A percentile compares a stretch with the other conserved stretches of the same genome.
Conservation (phyloP, 2,113 vertebrate genomes). For the Colaptes auratus region DNA sequence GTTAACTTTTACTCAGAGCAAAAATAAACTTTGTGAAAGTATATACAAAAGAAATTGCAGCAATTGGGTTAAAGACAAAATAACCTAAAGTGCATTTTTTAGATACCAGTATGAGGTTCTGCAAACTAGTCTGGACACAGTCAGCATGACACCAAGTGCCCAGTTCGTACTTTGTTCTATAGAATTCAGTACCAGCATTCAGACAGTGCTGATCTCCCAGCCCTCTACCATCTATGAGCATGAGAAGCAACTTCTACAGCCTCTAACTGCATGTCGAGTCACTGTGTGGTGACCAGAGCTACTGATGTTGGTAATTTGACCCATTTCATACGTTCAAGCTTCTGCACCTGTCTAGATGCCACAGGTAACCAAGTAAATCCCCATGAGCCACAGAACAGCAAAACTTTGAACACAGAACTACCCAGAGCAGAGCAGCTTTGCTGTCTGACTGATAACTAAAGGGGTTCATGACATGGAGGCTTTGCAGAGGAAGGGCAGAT, state of each 20-base stretch:
- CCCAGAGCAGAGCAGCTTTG: background rate
- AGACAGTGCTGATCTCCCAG: background rate
- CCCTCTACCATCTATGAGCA: background rate
- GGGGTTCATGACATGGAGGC: background rate
- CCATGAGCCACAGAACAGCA: background rate
- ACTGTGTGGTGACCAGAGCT: background rate
- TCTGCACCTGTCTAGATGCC: background rate
- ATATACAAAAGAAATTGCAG: conserved; percentile 83
- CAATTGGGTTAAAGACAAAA: conserved; percentile 82
- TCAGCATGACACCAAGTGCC: conserved; percentile 66
- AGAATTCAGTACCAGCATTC: conserved; percentile 57
- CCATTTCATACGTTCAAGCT: background rate
- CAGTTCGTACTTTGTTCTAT: conserved; percentile 19
- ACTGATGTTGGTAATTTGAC: background rate
- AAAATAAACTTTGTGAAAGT: conserved; percentile 83
- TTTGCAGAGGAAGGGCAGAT: background rate
- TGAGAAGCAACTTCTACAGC: background rate
- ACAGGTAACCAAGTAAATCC: background rate
- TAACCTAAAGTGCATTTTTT: conserved; percentile 84
- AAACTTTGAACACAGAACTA: background rate
- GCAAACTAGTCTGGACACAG: conserved; percentile 72
- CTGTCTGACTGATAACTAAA: background rate
- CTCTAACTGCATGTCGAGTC: background rate
- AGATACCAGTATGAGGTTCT: conserved; percentile 80
- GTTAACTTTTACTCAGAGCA: conserved; percentile 79